Conservation (phyloP, 2,113 vertebrate species). For the Rhinichthys klamathensis region DNA sequence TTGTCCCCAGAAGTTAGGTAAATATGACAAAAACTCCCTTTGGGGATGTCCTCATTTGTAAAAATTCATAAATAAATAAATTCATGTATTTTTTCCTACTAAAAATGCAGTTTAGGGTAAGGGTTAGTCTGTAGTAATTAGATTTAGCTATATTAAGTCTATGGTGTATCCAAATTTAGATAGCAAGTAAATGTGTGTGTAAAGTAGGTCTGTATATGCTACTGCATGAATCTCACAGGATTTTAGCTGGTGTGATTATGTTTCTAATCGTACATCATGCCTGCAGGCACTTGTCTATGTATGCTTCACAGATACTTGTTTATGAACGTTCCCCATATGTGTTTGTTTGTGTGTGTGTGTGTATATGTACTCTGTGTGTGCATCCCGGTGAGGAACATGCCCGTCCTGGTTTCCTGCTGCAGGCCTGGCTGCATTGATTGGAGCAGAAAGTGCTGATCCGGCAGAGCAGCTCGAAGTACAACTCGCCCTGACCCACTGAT, state of each 20-base stretch:
- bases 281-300: not conserved
- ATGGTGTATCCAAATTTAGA: not conserved
- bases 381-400: slow-evolving; percentile 64
- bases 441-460: slow-evolving; percentile 79
- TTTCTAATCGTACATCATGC: slow-evolving; percentile 12
- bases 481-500: slow-evolving; percentile 75
- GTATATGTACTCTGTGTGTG: slow-evolving; percentile 30
- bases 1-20: not conserved
- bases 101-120: not conserved
- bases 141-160: not conserved
- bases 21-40: slow-evolving; percentile 8
- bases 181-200: not conserved
- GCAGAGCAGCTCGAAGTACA: slow-evolving; percentile 66
- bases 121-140: not conserved
- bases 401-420: slow-evolving; percentile 72
- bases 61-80: not conserved
- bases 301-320: slow-evolving; percentile 1
- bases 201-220: slow-evolving; percentile 37
- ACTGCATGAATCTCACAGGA: slow-evolving; percentile 28
- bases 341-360: slow-evolving; percentile 28
- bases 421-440: slow-evolving; percentile 79
- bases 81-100: not conserved
- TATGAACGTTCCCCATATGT: slow-evolving; percentile 1
- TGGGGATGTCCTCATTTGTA: not conserved
- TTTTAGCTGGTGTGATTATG: slow-evolving; percentile 19